A percentile compares a stretch with the other conserved stretches of the same genome.
Conservation (phyloP, 1,140 invertebrate species). For the Halesus radiatus region DNA sequence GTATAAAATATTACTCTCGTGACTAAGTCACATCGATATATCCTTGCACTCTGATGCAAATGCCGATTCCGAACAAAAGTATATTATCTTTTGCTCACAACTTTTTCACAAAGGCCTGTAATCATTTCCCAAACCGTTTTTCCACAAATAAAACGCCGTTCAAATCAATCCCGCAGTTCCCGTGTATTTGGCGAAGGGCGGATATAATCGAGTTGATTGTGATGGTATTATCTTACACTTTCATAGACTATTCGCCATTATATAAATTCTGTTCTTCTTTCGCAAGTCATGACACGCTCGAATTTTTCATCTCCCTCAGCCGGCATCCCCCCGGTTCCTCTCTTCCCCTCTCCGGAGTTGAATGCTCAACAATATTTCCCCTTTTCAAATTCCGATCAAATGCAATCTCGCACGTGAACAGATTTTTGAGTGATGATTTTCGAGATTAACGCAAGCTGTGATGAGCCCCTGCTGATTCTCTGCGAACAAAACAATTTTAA, state of each 20-base stretch:
- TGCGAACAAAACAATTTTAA: constrained; percentile 27
- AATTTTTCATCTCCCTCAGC: constrained; percentile 50
- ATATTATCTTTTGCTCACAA: no score
- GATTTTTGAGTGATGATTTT: constrained; percentile 54
- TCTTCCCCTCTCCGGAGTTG: background rate
- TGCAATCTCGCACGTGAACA: constrained; percentile 55
- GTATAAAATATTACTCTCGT: no score
- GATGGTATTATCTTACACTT: constrained; percentile 46
- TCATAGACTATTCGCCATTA: constrained; percentile 49
- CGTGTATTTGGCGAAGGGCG: background rate
- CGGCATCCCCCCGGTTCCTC: background rate
- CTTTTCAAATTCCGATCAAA: constrained; percentile 57
- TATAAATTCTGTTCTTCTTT: constrained; percentile 41
- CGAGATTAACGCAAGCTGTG: constrained; percentile 46
- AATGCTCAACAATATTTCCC: constrained; percentile 46
- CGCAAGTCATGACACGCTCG: constrained; percentile 55
- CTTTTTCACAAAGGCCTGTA: no score
- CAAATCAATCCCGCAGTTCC: constrained; percentile 45
- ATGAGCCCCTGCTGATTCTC: constrained; percentile 12
- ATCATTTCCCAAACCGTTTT: no score
- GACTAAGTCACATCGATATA: no score
- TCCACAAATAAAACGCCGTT: background rate
- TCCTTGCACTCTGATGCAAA: no score
- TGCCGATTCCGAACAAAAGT: no score
- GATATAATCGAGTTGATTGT: constrained; percentile 54